Percentiles rank a stretch among this genome's conserved stretches.
Conservation (phyloP, 2,113 vertebrate species). For the Nibea coibor region DNA sequence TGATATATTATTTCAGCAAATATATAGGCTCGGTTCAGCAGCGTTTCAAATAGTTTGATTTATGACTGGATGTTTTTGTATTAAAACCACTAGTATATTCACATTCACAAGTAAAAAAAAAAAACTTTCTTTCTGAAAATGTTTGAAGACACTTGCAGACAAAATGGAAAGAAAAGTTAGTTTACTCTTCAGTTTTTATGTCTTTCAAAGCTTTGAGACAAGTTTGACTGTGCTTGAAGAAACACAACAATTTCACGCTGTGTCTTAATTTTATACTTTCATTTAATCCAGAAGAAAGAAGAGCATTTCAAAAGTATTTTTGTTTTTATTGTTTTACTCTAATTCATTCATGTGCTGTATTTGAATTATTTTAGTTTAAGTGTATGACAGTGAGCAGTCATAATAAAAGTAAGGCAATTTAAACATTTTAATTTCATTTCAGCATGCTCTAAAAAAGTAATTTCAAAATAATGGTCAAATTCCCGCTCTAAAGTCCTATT, state of each 20-base stretch:
- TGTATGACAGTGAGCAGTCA: too few species aligned
- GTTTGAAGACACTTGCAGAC: neutral
- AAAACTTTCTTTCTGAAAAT: neutral
- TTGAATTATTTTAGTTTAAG: too few species aligned
- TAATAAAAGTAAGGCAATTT: too few species aligned
- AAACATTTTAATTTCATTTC: conserved; percentile 1
- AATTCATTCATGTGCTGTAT: neutral
- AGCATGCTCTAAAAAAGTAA: neutral
- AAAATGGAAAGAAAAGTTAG: neutral
- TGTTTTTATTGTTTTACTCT: neutral
- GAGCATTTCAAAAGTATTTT: neutral
- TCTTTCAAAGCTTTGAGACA: too few species aligned
- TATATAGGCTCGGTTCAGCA: conserved; percentile 56
- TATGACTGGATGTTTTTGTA: conserved; percentile 64
- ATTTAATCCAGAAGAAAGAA: rapidly evolving
- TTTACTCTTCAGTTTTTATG: neutral
- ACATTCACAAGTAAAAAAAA: neutral
- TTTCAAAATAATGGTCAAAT: conserved; percentile 30
- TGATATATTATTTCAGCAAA: conserved; percentile 74
- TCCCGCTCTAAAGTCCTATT: conserved; percentile 12
- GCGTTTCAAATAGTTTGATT: conserved; percentile 58
- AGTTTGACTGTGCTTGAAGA: neutral
- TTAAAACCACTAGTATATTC: conserved; percentile 38
- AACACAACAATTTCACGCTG: neutral
- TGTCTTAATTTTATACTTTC: neutral